Evolutionary conservation across 2,113 vertebrate genomes (phyloP).

Genomic region (Pyxicephalus adspersus): DNA sequence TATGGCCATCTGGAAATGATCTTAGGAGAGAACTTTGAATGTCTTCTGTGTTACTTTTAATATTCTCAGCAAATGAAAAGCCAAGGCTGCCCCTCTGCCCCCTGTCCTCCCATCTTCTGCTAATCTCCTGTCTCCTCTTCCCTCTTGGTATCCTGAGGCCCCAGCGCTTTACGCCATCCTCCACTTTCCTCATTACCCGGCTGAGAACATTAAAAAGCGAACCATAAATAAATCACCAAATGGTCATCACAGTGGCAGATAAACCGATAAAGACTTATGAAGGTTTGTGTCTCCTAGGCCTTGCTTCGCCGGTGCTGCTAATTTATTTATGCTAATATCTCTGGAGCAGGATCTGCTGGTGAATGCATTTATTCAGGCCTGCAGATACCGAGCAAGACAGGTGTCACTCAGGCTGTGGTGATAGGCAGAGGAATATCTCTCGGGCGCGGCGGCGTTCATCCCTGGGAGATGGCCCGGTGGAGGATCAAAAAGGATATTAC

Average conservation of each 20-base stretch:
- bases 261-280: slow-evolving; percentile 33
- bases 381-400: background rate
- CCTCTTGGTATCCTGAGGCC: slow-evolving; percentile 4
- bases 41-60: background rate
- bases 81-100: background rate
- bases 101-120: background rate
- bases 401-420: slow-evolving; percentile 25
- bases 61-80: slow-evolving; percentile 10
- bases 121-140: slow-evolving; percentile 11
- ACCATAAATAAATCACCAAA: slow-evolving; percentile 35
- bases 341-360: slow-evolving; percentile 2
- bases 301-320: background rate
- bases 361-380: background rate
- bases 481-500: slow-evolving; percentile 1
- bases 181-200: slow-evolving; percentile 62
- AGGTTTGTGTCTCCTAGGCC: slow-evolving; percentile 36
- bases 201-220: slow-evolving; percentile 27
- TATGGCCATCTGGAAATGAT: too few relatives aligned
- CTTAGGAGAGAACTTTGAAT: too few relatives aligned
- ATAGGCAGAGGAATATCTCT: background rate
- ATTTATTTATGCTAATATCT: slow-evolving; percentile 48
- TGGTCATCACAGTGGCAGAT: slow-evolving; percentile 31
- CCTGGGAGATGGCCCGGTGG: background rate
- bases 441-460: background rate
- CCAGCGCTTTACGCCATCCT: background rate